Evolutionary conservation across 2,113 vertebrate genomes (phyloP).

Genomic region (Copsychus sechellarum): DNA sequence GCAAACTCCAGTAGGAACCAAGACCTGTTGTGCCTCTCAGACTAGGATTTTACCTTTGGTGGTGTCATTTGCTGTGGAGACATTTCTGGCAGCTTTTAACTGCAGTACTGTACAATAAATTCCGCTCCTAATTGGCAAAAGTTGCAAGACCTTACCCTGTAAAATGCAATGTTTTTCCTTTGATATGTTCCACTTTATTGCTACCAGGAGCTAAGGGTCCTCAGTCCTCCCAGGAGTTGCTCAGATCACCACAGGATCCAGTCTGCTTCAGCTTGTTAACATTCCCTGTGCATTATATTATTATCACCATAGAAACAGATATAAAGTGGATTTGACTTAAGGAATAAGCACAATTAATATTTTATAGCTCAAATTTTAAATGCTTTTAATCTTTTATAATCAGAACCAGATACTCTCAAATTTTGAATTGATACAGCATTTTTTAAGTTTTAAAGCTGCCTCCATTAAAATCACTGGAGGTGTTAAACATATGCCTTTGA

Average conservation of each 20-base stretch:
- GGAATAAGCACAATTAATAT: constrained; percentile 24
- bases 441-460: not conserved
- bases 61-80: not conserved
- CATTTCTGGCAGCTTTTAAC: not conserved
- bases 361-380: constrained; percentile 26
- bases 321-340: constrained; percentile 4
- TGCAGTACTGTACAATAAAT: not conserved
- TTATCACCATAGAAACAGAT: constrained; percentile 27
- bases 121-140: not conserved
- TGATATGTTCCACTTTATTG: not conserved
- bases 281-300: not conserved
- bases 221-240: not conserved
- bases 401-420: not conserved
- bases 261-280: not conserved
- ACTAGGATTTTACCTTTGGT: not conserved
- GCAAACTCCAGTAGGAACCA: not conserved
- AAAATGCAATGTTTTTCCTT: not conserved
- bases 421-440: not conserved
- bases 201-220: not conserved
- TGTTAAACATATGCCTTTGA: not conserved
- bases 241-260: not conserved
- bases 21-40: not conserved
- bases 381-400: constrained; percentile 42
- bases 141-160: not conserved
- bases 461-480: not conserved